Base-by-base conservation (phyloP, 2,888 invertebrate genomes). In the Eutolmus rufibarbis region DNA sequence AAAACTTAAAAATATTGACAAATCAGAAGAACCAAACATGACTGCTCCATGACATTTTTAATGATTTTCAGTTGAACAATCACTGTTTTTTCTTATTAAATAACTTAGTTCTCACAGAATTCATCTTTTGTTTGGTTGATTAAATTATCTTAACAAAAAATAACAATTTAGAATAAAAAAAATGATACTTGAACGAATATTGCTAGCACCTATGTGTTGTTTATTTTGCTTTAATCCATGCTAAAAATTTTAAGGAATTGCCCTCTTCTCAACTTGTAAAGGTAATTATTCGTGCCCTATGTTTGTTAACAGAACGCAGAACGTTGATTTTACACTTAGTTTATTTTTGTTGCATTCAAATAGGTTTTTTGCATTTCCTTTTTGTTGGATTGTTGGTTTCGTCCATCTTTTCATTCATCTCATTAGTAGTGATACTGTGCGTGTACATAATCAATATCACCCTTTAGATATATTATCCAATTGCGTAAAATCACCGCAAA, bases 221-320 rank as follows among this genome's bases (percentile, higher is more conserved):
- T 89, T 90, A 89, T 90, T 90, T 89, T 90, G 89, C 89, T 90
- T 90, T 90, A 89, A 89, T 89, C 88, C 90, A 90, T 90, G 90
- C 90, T 89, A 89, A 90, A 90, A 89, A 77, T 40, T 88, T 89
- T 89, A 91, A 94, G 94, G 94, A 94, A 93, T 94, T 94, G 93
- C 94, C 94, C 93, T 94, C 94, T 93, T 94, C 94, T 93, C 94
- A 94, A 94, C 94, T 94, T 93, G 93, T 94, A 93, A 94, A 94
- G 94, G 94, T 94, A 94, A 94, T 89, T 89, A 89, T 85, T 74
- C 46, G 85, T 85, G 51, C 74, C 74, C 57, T 85, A 85, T 85
- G 85, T 85, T 89, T 89, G 88, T 89, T 90, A 89, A 88, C 74
- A 28, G 57, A 66, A 84, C 43, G 74, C 85, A 74, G 51, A 51